Percentiles rank a stretch among this genome's conserved stretches.
phyloP scores from a whole-genome alignment of 2,888 invertebrate species.

The Alsophila aescularia region DNA sequence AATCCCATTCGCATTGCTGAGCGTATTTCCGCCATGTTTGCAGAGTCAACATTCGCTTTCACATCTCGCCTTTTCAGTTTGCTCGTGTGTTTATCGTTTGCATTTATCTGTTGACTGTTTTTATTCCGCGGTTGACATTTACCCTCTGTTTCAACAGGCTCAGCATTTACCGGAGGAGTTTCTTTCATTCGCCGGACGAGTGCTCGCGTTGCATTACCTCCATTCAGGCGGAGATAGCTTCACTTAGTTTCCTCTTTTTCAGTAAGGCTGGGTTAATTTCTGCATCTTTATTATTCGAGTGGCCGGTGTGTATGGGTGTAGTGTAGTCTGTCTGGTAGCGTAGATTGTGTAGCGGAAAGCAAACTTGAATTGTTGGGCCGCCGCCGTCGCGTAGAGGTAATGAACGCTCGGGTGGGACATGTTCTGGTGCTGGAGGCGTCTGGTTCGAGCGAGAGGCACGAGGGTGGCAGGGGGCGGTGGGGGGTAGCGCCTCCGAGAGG shows the following conservation, averaged over 20 bases:
- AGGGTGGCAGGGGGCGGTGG: conserved; percentile 45
- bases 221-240: conserved; percentile 82
- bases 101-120: conserved; percentile 85
- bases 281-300: conserved; percentile 84
- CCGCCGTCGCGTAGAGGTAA: conserved; percentile 74
- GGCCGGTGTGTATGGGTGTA: conserved; percentile 70
- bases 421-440: conserved; percentile 76
- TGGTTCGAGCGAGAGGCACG: conserved; percentile 72
- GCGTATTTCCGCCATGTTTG: conserved; percentile 47
- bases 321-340: conserved; percentile 77
- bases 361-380: conserved; percentile 84
- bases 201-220: conserved; percentile 79
- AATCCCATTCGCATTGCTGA: conserved; percentile 44
- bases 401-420: conserved; percentile 82
- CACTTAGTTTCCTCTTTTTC: conserved; percentile 84
- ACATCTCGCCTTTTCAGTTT: conserved; percentile 73
- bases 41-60: conserved; percentile 67
- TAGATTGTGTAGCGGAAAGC: conserved; percentile 83
- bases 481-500: conserved; percentile 43
- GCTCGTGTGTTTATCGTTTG: conserved; percentile 80
- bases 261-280: conserved; percentile 80
- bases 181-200: conserved; percentile 80
- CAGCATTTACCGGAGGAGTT: conserved; percentile 71
- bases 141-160: conserved; percentile 80
- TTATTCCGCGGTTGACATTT: conserved; percentile 82